These are phyloP conservation scores for Aurelia aurita DNA, from an alignment of 30 jellyfish, hydroid and myxozoan genomes.

Conservation along the genomic window DNA sequence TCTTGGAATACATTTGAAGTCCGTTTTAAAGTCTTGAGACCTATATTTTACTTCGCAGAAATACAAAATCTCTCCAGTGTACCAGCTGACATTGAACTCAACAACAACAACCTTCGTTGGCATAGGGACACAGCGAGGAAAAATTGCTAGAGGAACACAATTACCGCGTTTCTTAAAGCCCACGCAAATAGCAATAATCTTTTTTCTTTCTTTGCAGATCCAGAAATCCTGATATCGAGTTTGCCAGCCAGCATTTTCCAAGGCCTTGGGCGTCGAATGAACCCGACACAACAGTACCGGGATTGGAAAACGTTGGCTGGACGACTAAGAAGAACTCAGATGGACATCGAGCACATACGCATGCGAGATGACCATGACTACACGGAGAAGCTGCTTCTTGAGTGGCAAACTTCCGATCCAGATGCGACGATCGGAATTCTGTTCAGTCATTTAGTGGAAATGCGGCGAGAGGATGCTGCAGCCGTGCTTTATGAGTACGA, in stretches of 20 bases:
- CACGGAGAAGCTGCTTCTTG: slow-evolving; percentile 34
- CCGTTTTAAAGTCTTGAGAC: no score
- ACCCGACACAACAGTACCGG: slow-evolving; percentile 39
- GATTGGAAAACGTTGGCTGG: slow-evolving; percentile 74
- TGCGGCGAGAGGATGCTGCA: slow-evolving; percentile 57
- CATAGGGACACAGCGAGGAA: no score
- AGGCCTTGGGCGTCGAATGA: slow-evolving; percentile 40
- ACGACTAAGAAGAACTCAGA: slow-evolving; percentile 18
- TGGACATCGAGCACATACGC: slow-evolving; percentile 34
- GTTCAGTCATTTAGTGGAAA: slow-evolving; percentile 6
- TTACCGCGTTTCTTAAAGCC: not conserved
- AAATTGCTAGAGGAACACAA: no score
- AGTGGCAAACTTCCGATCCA: slow-evolving; percentile 31
- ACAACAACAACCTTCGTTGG: no score
- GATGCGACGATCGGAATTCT: slow-evolving; percentile 29
- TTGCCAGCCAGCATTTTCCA: slow-evolving; percentile 50
- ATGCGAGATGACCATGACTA: not conserved
- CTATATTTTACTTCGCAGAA: no score
- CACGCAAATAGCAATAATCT: not conserved
- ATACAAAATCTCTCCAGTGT: no score
- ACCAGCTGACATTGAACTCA: no score
- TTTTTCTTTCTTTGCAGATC: slow-evolving; percentile 30
- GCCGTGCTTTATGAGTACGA: slow-evolving; percentile 18
- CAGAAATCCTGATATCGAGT: slow-evolving; percentile 4
- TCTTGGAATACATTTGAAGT: no score